phyloP scores from a whole-genome alignment of 2,888 invertebrate genomes.

The Koerneria pararmatus region DNA sequence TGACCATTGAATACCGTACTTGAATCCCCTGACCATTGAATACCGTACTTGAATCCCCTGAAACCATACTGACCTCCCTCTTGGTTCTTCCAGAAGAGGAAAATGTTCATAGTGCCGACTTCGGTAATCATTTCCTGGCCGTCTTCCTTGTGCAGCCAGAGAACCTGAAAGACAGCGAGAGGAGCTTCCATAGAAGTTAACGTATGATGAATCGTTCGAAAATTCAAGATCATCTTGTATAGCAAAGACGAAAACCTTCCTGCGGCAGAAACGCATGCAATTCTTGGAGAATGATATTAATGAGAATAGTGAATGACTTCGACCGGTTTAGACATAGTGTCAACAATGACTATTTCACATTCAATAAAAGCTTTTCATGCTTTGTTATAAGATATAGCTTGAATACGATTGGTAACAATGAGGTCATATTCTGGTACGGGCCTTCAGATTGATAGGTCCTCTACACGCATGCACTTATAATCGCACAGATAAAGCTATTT shows the following conservation, averaged over 20 bases:
- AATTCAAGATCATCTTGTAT: no score
- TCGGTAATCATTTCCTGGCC: constrained; percentile 93
- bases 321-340: neutral
- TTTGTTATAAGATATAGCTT: neutral
- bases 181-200: neutral
- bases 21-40: no score
- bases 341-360: neutral
- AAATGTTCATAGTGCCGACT: constrained; percentile 97
- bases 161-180: constrained; percentile 61
- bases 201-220: no score
- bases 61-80: constrained; percentile 84
- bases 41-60: no score
- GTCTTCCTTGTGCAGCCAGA: constrained; percentile 92
- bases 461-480: no score
- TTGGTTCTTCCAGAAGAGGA: constrained; percentile 80
- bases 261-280: neutral
- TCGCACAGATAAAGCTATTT: no score
- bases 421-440: no score
- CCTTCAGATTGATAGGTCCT: no score
- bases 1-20: no score
- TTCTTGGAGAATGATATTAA: neutral
- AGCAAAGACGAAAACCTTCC: no score
- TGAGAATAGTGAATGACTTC: neutral
- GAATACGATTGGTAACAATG: neutral
- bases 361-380: neutral